Evolutionary conservation across 2,113 vertebrate genomes (phyloP), one percentile per base, ranked within the genome.

Genomic region (Oreotragus oreotragus): DNA sequence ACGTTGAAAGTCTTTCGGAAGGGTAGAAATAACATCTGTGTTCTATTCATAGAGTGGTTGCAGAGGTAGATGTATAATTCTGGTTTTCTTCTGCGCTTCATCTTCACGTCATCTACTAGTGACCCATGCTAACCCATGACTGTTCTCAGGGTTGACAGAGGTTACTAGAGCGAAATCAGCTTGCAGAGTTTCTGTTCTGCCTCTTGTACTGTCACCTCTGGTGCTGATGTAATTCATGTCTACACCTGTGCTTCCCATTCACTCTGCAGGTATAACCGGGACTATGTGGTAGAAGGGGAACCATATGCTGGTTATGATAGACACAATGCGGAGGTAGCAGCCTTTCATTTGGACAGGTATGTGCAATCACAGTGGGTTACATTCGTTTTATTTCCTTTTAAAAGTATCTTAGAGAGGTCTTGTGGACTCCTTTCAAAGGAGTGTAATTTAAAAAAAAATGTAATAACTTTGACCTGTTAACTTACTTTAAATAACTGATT

Each of bases 301-400:
- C 99, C 99, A 0, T 99, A 99, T 0, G 99, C 99, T 36, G 99
- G 99, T 33, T 99, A 99, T 1, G 99, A 99, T 96, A 98, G 99
- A 87, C 99, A 99, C 98, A 99, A 99, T 0, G 99, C 99, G 55
- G 99, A 99, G 98, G 99, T 99, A 92, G 99, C 99, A 62, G 99
- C 99, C 92, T 99, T 99, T 98, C 99, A 99, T 97, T 98, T 99
- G 98, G 99, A 99, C 98, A 99, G 99, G 99, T 99, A 98, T 39
- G 98, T 97, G 84, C 84, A 19, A 80, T 11, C 0, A 80, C 64
- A 11, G 11, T 79, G 81, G 25, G 11, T 45, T 95, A 16, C 0
- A 6, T 94, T 94, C 49, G 2, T 7, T 97, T 53, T 55, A 47
- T 91, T 93, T 93, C 64, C 43, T 85, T 96, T 83, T 23, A 17